Conservation (phyloP, 2,113 vertebrate species). For the Oceanites oceanicus region DNA sequence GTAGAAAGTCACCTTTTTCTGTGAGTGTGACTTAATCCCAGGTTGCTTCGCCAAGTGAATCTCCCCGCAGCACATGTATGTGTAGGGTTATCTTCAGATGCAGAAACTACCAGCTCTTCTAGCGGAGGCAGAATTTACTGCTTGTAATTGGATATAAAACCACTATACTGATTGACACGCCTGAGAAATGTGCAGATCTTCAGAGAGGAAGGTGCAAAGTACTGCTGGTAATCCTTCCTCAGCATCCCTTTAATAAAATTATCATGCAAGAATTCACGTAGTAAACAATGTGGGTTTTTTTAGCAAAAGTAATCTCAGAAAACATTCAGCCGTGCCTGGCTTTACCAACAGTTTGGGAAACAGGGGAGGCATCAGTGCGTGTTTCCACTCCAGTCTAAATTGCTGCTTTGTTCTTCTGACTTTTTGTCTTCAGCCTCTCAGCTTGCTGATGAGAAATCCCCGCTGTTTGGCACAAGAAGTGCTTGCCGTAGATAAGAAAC, state of each 20-base stretch:
- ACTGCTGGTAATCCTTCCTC: neutral
- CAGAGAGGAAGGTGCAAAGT: neutral
- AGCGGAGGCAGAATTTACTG: neutral
- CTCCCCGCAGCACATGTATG: fast-evolving
- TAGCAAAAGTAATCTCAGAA: neutral
- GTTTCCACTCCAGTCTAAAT: neutral
- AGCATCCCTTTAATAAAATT: neutral
- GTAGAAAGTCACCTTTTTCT: neutral
- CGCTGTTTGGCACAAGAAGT: neutral
- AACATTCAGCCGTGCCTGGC: neutral
- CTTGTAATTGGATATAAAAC: neutral
- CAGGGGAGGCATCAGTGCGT: neutral
- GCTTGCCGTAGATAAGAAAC: neutral
- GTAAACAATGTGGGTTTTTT: neutral
- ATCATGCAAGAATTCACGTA: neutral
- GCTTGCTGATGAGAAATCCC: neutral
- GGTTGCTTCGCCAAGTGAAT: neutral
- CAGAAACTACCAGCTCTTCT: neutral
- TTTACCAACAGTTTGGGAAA: neutral
- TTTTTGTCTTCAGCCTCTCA: neutral
- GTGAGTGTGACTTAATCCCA: neutral
- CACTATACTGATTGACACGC: fast-evolving
- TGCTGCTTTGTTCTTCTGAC: neutral
- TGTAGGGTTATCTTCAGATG: neutral
- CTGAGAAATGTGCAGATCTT: neutral